Conservation (phyloP, 2,888 invertebrate species). For the Epinotia demarniana region DNA sequence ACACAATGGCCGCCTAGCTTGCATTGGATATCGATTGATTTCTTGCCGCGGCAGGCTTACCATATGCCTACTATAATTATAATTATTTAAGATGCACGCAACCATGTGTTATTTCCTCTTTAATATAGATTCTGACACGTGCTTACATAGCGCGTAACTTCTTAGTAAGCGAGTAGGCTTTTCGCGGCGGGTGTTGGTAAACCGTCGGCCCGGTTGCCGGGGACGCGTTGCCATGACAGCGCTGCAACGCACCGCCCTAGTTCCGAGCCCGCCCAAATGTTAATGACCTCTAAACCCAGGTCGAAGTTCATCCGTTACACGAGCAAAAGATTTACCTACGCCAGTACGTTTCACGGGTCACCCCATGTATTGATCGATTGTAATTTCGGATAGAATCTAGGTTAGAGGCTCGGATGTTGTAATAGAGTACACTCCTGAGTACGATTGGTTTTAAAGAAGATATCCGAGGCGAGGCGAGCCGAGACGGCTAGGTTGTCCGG, state of each 20-base stretch:
- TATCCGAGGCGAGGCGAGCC: background rate
- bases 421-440: slow-evolving; percentile 48
- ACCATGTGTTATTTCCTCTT: background rate
- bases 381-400: slow-evolving; percentile 72
- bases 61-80: too few relatives aligned
- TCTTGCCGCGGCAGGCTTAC: background rate
- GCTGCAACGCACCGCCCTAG: slow-evolving; percentile 80
- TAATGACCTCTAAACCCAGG: slow-evolving; percentile 85
- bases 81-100: background rate
- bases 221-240: slow-evolving; percentile 70
- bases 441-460: slow-evolving; percentile 30
- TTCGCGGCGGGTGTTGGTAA: slow-evolving; percentile 26
- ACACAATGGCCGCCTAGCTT: background rate
- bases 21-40: background rate
- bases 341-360: slow-evolving; percentile 75
- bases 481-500: background rate
- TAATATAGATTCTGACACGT: background rate
- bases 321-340: slow-evolving; percentile 75
- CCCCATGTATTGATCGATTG: slow-evolving; percentile 77
- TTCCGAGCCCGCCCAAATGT: slow-evolving; percentile 79
- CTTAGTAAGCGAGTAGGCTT: background rate
- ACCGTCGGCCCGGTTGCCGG: slow-evolving; percentile 22
- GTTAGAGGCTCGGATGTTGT: slow-evolving; percentile 64
- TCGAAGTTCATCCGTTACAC: slow-evolving; percentile 83
- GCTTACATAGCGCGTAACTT: background rate